Evolutionary conservation across 2,113 vertebrate genomes (phyloP).

Genomic region (Gymnogyps californianus): DNA sequence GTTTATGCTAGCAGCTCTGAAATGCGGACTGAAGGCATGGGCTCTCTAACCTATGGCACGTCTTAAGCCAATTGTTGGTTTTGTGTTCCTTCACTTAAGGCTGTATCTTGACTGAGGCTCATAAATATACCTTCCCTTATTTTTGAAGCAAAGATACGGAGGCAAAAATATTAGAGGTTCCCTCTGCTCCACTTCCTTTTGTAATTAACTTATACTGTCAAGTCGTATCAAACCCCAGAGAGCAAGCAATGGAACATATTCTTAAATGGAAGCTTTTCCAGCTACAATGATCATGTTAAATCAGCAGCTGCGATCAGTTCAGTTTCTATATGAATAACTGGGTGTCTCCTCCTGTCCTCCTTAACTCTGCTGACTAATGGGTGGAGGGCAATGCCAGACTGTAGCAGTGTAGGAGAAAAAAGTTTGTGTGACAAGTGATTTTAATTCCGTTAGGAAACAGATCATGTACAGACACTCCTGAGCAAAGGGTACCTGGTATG

Average conservation of each 20-base stretch:
- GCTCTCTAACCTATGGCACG: not conserved
- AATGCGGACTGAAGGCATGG: not conserved
- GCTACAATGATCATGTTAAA: not conserved
- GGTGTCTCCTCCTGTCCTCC: not conserved
- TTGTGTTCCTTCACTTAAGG: slow-evolving; percentile 5
- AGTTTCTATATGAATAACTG: not conserved
- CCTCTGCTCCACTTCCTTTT: not conserved
- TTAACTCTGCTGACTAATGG: not conserved
- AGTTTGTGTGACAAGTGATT: not conserved
- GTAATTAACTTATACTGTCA: not conserved
- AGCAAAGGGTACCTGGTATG: not conserved
- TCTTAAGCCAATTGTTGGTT: not conserved
- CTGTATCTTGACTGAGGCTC: not conserved
- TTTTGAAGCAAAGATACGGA: not conserved
- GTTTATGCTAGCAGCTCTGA: not conserved
- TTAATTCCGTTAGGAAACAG: not conserved
- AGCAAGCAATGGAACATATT: not conserved
- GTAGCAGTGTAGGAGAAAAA: not conserved
- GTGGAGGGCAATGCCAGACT: not conserved
- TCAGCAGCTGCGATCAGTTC: not conserved
- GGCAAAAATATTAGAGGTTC: not conserved
- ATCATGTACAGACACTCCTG: not conserved
- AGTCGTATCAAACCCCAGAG: not conserved
- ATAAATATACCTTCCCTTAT: not conserved
- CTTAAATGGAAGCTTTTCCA: not conserved